Percentiles rank a stretch among this genome's conserved stretches.
Evolutionary conservation across 2,888 invertebrate genomes (phyloP).

Genomic region (Netelia inedita): DNA sequence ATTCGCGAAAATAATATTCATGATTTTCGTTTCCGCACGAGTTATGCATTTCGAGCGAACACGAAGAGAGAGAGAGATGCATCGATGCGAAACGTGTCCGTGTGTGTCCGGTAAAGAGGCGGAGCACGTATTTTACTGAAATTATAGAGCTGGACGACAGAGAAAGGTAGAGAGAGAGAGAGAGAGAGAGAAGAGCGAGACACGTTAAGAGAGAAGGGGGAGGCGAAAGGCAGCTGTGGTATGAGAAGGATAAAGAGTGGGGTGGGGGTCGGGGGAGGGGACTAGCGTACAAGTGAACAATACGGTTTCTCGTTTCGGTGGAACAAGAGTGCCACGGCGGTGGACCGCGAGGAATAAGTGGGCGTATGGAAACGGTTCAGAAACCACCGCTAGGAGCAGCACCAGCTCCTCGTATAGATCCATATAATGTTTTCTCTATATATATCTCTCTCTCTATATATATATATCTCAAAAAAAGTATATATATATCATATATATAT

Average conservation of each 20-base stretch:
- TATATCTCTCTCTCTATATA: constrained; percentile 1
- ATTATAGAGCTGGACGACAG: constrained; percentile 64
- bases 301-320: constrained; percentile 80
- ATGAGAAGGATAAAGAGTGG: constrained; percentile 30
- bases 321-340: constrained; percentile 71
- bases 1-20: too few relatives aligned
- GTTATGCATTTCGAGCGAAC: not conserved
- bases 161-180: constrained; percentile 16
- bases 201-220: constrained; percentile 2
- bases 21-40: too few relatives aligned
- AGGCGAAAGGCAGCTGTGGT: constrained; percentile 28
- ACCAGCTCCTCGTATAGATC: constrained; percentile 52
- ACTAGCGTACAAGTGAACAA: constrained; percentile 72
- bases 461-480: not conserved
- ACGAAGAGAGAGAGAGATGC: constrained; percentile 1
- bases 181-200: not conserved
- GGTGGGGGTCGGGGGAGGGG: not conserved
- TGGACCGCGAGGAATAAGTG: constrained; percentile 76
- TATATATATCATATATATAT: constrained; percentile 37
- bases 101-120: constrained; percentile 24
- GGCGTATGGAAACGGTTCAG: constrained; percentile 75
- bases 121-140: constrained; percentile 62
- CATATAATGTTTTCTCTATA: not conserved
- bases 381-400: constrained; percentile 69
- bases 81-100: constrained; percentile 11